These are phyloP conservation scores for Pyrochroa serraticornis DNA, from an alignment of 2,888 invertebrate species.

Conservation along the genomic window DNA sequence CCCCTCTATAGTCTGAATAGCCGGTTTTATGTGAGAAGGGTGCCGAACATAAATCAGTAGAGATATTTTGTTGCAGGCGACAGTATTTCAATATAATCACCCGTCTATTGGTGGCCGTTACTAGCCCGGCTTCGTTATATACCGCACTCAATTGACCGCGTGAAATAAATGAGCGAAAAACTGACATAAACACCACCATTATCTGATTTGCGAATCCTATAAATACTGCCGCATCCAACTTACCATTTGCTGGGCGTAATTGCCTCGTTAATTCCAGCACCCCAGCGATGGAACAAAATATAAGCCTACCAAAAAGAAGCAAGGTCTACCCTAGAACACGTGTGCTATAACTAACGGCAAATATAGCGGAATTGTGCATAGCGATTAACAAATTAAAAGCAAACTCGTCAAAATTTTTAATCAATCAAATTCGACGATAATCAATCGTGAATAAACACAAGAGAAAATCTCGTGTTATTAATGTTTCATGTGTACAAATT, in stretches of 20 bases:
- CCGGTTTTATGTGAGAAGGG: constrained; percentile 43
- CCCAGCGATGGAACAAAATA: neutral
- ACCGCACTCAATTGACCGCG: constrained; percentile 50
- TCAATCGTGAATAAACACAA: too few relatives aligned
- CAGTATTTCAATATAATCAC: constrained; percentile 55
- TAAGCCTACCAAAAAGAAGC: neutral
- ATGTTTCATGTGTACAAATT: too few relatives aligned
- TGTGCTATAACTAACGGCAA: neutral
- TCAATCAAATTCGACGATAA: too few relatives aligned
- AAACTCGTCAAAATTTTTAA: too few relatives aligned
- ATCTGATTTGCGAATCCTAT: constrained; percentile 52
- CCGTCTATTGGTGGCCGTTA: constrained; percentile 45
- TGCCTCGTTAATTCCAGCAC: constrained; percentile 26
- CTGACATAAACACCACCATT: constrained; percentile 51
- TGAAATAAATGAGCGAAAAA: constrained; percentile 55
- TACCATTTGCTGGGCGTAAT: constrained; percentile 22
- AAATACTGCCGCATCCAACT: constrained; percentile 33
- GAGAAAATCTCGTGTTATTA: too few relatives aligned
- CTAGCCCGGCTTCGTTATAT: constrained; percentile 46
- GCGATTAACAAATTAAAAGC: too few relatives aligned
- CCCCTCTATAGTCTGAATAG: constrained; percentile 42
- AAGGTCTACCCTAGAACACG: neutral
- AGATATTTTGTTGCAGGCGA: constrained; percentile 48
- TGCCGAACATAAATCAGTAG: constrained; percentile 45
- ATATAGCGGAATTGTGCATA: neutral